phyloP scores from a whole-genome alignment of 2,113 vertebrate genomes.

The Hypanus sabinus region DNA sequence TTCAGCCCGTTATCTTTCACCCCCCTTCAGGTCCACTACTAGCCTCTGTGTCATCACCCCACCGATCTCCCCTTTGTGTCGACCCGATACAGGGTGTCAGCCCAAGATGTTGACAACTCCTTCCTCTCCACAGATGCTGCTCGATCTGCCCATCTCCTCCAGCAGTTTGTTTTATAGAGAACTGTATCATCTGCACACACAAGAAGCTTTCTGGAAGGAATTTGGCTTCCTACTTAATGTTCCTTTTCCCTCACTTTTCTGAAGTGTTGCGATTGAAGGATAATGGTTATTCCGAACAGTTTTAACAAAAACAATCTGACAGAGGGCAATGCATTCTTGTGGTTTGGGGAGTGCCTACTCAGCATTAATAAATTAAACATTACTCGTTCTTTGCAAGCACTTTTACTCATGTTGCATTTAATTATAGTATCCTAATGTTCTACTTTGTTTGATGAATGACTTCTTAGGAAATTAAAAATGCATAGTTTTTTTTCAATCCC shows the following conservation, averaged over 20 bases:
- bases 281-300: background rate
- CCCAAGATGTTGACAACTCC: no score
- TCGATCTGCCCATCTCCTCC: no score
- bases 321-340: background rate
- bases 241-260: background rate
- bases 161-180: no score
- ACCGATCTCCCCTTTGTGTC: no score
- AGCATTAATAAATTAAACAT: conserved; percentile 28
- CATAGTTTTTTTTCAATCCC: background rate
- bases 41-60: no score
- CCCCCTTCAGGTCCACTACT: no score
- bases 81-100: no score
- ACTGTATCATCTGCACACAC: no score
- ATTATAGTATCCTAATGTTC: background rate
- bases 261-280: background rate
- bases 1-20: no score
- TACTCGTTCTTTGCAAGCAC: background rate
- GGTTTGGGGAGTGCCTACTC: conserved; percentile 13
- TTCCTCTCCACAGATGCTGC: no score
- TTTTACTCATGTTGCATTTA: background rate
- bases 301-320: background rate
- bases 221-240: background rate
- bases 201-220: background rate
- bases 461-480: conserved; percentile 13
- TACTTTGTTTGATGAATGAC: conserved; percentile 11